Base-by-base conservation (phyloP, 2,888 invertebrate genomes). In the Smittia aterrima region DNA sequence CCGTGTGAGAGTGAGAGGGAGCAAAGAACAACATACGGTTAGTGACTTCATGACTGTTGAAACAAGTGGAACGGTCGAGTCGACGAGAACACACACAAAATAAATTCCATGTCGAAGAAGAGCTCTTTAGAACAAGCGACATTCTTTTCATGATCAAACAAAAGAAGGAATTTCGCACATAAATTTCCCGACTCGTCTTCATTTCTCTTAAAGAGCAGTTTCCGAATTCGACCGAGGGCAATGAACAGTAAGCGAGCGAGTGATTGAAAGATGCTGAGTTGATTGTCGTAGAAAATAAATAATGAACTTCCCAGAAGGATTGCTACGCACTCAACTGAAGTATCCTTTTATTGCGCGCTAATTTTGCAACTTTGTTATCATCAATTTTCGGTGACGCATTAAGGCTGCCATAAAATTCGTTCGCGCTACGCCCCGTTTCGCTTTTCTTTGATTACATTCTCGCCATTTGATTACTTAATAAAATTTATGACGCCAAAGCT, bases 131-230 rank as follows among this genome's bases (percentile, higher is more conserved):
- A 58, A 64, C 64, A 64, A 64, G 25, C 25, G 64, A 64, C 27
- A 22, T 64, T 64, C 27, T 13, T 25, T 13, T 3, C 3, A 64
- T 13, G 16, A n/a, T 16, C 58, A 27, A n/a, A 64, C 64, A 64
- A 64, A 64, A 64, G 64, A 64, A 24, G 64, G 64, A 27, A 64
- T 64, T 64, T 64, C 64, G 64, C 64, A 64, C 64, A 64, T 64
- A 58, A 58, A n/a, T 64, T n/a, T 64, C n/a, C 7, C 20, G 22
- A 58, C 47, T 47, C 16, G 9, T n/a, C 11, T 2, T 11, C 47
- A n/a, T 13, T 47, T 2, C 9, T 47, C n/a, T n/a, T 2, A n/a
- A 47, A 11, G 47, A 11, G 16, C 13, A 47, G 16, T 6, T 47
- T 47, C 47, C 47, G 47, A 47, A 47, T 3, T 6, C 6, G 2